Evolutionary conservation across 2,113 vertebrate species (phyloP).

Genomic region (Zootoca vivipara): DNA sequence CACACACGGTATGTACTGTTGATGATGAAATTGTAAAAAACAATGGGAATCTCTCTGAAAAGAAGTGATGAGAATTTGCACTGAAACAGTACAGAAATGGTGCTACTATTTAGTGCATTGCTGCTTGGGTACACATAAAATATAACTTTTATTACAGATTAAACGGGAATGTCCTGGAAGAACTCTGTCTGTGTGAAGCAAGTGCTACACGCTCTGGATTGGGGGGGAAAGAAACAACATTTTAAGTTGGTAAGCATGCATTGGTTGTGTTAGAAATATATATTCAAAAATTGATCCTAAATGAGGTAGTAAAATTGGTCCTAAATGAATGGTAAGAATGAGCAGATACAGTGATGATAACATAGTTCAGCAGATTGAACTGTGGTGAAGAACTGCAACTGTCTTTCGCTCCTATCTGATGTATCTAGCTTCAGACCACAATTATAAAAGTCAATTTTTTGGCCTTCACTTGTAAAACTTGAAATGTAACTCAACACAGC

Average conservation of each 20-base stretch:
- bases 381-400: conserved; percentile 70
- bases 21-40: conserved; percentile 76
- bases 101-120: background rate
- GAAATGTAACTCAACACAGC: background rate
- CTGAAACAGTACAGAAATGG: conserved; percentile 76
- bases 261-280: background rate
- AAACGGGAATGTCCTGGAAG: background rate
- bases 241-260: background rate
- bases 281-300: too few relatives aligned
- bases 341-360: conserved; percentile 79
- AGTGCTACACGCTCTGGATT: background rate
- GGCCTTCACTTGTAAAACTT: background rate
- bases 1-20: conserved; percentile 62
- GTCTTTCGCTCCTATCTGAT: conserved; percentile 90
- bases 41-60: conserved; percentile 93
- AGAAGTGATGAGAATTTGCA: conserved; percentile 73
- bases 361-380: conserved; percentile 88
- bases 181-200: background rate
- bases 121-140: fast-evolving
- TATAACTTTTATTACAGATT: background rate
- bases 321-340: background rate
- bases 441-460: background rate
- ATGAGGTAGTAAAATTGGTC: background rate
- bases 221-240: too few relatives aligned
- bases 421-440: conserved; percentile 48